phyloP scores from a whole-genome alignment of 2,113 vertebrate genomes.

The Chroicocephalus ridibundus region DNA sequence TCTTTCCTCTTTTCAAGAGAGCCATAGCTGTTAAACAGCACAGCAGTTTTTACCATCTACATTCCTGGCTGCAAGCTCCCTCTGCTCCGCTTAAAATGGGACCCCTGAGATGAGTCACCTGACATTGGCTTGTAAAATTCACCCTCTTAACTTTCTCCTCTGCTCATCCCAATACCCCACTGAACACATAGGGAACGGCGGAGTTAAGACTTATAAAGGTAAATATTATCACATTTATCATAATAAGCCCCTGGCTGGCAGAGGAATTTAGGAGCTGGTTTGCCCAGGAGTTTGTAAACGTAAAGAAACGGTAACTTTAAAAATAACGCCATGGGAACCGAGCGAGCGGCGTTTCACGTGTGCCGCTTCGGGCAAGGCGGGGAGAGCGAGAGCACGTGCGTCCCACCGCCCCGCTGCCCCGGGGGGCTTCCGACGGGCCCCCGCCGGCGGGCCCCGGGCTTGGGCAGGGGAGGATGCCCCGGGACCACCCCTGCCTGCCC shows the following conservation, averaged over 20 bases:
- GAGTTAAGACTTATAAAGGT: background rate
- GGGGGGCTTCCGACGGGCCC: background rate
- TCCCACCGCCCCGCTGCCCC: background rate
- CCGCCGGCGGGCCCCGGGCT: fast-evolving
- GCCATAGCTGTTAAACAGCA: background rate
- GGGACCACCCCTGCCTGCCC: background rate
- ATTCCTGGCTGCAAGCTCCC: background rate
- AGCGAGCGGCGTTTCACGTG: background rate
- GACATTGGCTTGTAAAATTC: background rate
- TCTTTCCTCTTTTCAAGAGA: background rate
- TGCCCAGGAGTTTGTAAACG: background rate
- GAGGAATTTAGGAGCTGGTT: background rate
- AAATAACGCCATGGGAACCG: background rate
- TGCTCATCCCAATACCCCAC: background rate
- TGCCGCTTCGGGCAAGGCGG: background rate
- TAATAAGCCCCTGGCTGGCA: fast-evolving
- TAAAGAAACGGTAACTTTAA: background rate
- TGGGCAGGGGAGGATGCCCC: background rate
- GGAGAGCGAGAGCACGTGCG: background rate
- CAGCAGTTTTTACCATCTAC: background rate
- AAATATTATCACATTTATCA: fast-evolving
- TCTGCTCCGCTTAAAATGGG: background rate
- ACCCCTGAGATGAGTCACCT: background rate
- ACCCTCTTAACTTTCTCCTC: background rate
- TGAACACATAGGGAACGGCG: fast-evolving